phyloP scores from a whole-genome alignment of 2,113 vertebrate species.

The Halcyon malimbica region DNA sequence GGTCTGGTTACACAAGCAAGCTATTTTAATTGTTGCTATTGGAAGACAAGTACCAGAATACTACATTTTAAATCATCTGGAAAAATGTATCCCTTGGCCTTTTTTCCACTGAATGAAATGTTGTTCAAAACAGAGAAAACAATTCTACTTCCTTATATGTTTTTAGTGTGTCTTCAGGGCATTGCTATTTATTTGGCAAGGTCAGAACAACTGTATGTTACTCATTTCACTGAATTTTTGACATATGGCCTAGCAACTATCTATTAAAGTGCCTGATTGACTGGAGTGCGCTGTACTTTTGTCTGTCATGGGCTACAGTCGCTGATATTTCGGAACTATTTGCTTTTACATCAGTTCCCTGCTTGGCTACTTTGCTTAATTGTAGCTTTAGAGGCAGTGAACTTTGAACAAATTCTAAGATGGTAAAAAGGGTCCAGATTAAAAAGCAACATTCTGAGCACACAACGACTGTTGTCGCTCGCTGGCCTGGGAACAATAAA shows the following conservation, averaged over 20 bases:
- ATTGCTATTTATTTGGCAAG: conserved; percentile 58
- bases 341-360: neutral
- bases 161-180: conserved; percentile 42
- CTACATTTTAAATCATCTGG: conserved; percentile 53
- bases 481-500: neutral
- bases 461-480: neutral
- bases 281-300: neutral
- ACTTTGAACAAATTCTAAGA: neutral
- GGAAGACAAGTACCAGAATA: conserved; percentile 53
- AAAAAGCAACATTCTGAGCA: neutral
- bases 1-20: conserved; percentile 12
- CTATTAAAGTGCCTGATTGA: neutral
- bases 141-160: conserved; percentile 38
- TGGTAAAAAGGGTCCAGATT: neutral
- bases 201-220: neutral
- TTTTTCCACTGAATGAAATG: conserved; percentile 36
- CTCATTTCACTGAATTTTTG: conserved; percentile 41
- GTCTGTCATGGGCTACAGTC: neutral
- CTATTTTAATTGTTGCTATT: conserved; percentile 61
- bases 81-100: conserved; percentile 61
- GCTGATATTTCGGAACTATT: neutral
- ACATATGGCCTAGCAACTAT: neutral
- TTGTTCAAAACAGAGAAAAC: conserved; percentile 40
- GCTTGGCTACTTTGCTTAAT: neutral
- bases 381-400: neutral